A percentile compares a stretch with the other conserved stretches of the same genome.
These are phyloP conservation scores for Cataglyphis rosenhaueri DNA, from an alignment of 2,888 invertebrate species.

Conservation along the genomic window DNA sequence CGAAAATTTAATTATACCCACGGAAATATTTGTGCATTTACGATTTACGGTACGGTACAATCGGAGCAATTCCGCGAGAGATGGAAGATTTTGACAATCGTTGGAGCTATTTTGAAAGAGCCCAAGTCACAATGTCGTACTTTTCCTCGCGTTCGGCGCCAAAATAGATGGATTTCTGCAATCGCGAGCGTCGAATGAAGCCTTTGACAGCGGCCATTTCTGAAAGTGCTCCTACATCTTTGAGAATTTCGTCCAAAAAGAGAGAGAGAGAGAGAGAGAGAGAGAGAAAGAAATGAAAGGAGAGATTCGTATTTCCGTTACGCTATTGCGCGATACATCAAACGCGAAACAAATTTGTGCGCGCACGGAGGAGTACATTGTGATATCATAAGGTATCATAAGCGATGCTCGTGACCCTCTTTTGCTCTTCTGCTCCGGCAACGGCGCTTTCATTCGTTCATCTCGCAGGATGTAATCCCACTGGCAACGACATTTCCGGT, in stretches of 20 bases:
- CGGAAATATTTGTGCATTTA: background rate
- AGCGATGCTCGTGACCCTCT: constrained; percentile 36
- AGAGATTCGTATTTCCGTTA: constrained; percentile 34
- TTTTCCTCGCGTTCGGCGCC: constrained; percentile 4
- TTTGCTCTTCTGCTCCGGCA: background rate
- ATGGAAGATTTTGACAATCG: constrained; percentile 17
- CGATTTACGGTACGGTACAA: background rate
- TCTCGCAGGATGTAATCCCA: constrained; percentile 44
- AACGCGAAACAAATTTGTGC: constrained; percentile 51
- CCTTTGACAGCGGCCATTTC: constrained; percentile 50
- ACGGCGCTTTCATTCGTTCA: constrained; percentile 33
- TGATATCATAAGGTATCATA: constrained; percentile 52
- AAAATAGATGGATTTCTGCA: constrained; percentile 46
- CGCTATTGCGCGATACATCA: constrained; percentile 48
- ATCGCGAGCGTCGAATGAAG: constrained; percentile 19
- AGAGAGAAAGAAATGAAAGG: constrained; percentile 46
- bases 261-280: constrained; percentile 38
- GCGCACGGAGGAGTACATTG: constrained; percentile 36
- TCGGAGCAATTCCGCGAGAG: background rate
- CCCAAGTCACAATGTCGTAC: constrained; percentile 16
- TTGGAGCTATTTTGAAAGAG: constrained; percentile 27
- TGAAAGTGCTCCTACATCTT: constrained; percentile 48
- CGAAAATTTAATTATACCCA: constrained; percentile 15
- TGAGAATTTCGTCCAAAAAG: constrained; percentile 37
- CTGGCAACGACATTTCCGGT: constrained; percentile 41